Evolutionary conservation across 2,888 invertebrate genomes (phyloP).

Genomic region (Drosophila antonietae): DNA sequence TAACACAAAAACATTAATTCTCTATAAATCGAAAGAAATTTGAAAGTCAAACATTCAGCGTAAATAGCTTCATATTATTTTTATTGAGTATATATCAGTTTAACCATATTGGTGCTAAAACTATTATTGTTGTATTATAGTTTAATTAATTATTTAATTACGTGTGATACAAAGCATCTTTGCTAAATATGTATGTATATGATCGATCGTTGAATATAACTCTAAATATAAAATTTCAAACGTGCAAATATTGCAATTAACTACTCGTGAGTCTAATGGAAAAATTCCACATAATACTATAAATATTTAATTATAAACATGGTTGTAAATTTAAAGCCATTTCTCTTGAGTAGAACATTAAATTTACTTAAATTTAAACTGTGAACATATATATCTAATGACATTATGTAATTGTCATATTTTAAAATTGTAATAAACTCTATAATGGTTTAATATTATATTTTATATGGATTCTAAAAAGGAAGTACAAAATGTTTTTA

Average conservation of each 20-base stretch:
- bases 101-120: constrained; percentile 30
- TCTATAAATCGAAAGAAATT: neutral
- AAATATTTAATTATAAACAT: constrained; percentile 55
- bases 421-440: constrained; percentile 59
- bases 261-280: constrained; percentile 49
- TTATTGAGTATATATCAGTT: constrained; percentile 42
- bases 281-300: constrained; percentile 51
- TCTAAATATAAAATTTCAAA: constrained; percentile 34
- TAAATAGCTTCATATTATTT: constrained; percentile 28
- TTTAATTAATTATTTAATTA: constrained; percentile 29
- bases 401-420: constrained; percentile 25
- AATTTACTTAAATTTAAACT: constrained; percentile 51
- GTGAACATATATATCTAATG: constrained; percentile 34
- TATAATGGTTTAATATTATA: constrained; percentile 34
- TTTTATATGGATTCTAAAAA: constrained; percentile 54
- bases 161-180: constrained; percentile 31
- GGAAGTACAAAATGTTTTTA: constrained; percentile 66
- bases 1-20: neutral
- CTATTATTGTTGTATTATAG: constrained; percentile 50
- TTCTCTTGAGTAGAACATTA: constrained; percentile 46
- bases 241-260: constrained; percentile 59
- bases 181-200: constrained; percentile 49
- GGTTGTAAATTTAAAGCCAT: constrained; percentile 70
- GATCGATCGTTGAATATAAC: constrained; percentile 46
- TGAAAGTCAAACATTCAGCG: neutral